A percentile compares a stretch with the other conserved stretches of the same genome.
These are phyloP conservation scores for Semibalanus balanoides DNA, from an alignment of 1,140 invertebrate genomes.

Conservation along the genomic window DNA sequence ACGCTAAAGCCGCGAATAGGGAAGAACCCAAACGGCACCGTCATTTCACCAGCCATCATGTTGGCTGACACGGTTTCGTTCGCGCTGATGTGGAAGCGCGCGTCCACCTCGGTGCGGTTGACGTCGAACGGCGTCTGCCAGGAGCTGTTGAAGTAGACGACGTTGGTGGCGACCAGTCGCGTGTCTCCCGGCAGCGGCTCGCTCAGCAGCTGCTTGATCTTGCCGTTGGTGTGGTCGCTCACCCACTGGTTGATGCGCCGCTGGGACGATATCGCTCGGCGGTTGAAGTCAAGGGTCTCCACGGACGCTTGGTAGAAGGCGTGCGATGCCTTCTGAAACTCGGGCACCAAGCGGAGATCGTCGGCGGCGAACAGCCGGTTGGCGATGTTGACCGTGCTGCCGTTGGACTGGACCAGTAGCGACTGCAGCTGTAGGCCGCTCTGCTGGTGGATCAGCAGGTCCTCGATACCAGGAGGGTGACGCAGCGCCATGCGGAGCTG, in stretches of 20 bases:
- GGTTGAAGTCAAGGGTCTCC: constrained; percentile 37
- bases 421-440: not conserved
- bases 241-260: constrained; percentile 52
- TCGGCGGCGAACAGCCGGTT: not conserved
- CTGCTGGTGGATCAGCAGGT: constrained; percentile 11
- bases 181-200: constrained; percentile 31
- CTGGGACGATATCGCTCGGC: constrained; percentile 26
- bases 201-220: constrained; percentile 49
- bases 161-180: constrained; percentile 58
- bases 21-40: constrained; percentile 40
- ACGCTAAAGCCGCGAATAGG: constrained; percentile 40
- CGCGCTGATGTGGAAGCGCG: constrained; percentile 38
- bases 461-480: constrained; percentile 11
- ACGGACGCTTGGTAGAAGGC: constrained; percentile 13
- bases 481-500: constrained; percentile 23
- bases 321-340: not conserved
- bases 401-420: not conserved
- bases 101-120: constrained; percentile 38
- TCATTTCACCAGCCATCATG: constrained; percentile 48
- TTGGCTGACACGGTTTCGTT: constrained; percentile 33
- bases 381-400: not conserved
- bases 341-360: not conserved
- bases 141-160: constrained; percentile 69
- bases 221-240: constrained; percentile 50
- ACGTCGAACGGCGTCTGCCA: constrained; percentile 52